Conservation (phyloP, 2,888 invertebrate genomes). For the Orthosia incerta region DNA sequence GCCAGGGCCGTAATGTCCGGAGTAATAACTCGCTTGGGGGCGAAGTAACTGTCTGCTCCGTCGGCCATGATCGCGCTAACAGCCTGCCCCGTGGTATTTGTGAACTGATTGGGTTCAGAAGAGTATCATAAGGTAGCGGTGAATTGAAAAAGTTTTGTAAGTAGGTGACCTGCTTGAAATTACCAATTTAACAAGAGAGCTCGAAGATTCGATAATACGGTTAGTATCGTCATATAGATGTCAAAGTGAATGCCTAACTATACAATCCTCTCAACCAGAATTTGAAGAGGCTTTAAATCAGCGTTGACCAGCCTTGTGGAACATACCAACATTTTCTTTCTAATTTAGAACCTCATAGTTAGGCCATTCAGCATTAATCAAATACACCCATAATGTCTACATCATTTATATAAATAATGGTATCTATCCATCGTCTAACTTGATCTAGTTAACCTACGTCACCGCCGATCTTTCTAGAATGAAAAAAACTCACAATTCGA, state of each 20-base stretch:
- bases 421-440: not conserved
- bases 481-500: conserved; percentile 10
- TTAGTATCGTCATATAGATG: not conserved
- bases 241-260: no score
- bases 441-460: not conserved
- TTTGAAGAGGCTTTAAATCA: no score
- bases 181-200: not conserved
- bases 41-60: conserved; percentile 64
- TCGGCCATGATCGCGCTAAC: conserved; percentile 51
- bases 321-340: no score
- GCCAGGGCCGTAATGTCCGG: conserved; percentile 71
- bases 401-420: not conserved
- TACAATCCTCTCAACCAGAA: no score
- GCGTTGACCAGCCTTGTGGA: no score
- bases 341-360: no score
- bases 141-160: conserved; percentile 4
- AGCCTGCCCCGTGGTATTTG: conserved; percentile 47
- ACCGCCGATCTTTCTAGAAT: conserved; percentile 8
- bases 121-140: conserved; percentile 29
- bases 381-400: not conserved
- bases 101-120: conserved; percentile 47
- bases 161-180: not conserved
- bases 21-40: conserved; percentile 75
- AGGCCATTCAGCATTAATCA: no score
- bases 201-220: not conserved